Base-by-base conservation (phyloP, 1,140 invertebrate genomes). In the Ostrea denselamellosa region DNA sequence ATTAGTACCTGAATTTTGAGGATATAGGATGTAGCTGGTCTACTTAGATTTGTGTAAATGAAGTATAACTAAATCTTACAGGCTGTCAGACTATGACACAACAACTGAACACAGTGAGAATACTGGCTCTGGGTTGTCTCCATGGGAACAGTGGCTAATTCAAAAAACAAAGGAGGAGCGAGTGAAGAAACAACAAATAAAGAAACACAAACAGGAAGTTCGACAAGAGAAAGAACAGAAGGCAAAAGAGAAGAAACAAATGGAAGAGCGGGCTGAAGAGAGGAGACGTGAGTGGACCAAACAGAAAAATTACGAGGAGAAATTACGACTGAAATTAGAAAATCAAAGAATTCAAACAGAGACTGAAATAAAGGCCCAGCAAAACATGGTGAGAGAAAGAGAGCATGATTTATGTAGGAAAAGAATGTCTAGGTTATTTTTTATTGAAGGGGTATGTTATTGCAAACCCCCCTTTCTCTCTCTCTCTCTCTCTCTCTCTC, bases 81-180 rank as follows among this genome's bases (percentile, higher is more conserved):
- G 89, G 71, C 88, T 86, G 52, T 86, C 88, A 22, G 88, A 89
- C 44, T 88, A 88, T 65, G 87, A 88, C 28, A 58, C 68, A 77
- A 77, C 83, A 22, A 62, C 90, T 54, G 88, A 89, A 54, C 58
- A 88, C 22, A 90, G 85, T 62, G 81, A 87, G 54, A 83, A 88
- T 19, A 77, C 86, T 10, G 89, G 87, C n/a, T 83, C 83, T 54
- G 65, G 86, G 0, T 54, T 93, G 71, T 93, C 92, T 14, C 88
- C 93, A 53, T 93, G 92, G 92, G 92, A 93, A 90, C 88, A 91
- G 68, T 93, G 93, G 93, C 81, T 93, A 0, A 91, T 93, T 53
- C 54, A 90, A n/a, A 93, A 93, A 87, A 91, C 90, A 8, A 91
- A 91, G 87, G 89, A 90, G 25, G 92, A 92, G 71, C 86, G 90